Evolutionary conservation across 2,888 invertebrate species (phyloP), one percentile per base, ranked within the genome.

Genomic region (Monopis laevigella): DNA sequence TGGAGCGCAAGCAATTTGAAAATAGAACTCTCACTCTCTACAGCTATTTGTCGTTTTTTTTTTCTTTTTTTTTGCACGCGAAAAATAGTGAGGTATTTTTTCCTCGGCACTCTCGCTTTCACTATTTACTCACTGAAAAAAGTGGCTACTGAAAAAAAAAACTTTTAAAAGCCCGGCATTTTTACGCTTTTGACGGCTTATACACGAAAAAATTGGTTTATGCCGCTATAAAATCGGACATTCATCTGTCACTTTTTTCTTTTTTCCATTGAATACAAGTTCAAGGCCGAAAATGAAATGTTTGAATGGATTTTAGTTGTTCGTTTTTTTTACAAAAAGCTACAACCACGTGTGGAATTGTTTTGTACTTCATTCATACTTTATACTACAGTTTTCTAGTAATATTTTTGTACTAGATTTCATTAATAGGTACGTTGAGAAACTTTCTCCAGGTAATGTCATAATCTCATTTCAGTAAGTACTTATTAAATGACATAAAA

Each of bases 81-180:
- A 75, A 75, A 66, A 75, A 69, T 72, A 74, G 77, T 77, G 77
- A 70, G 69, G 71, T 65, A 64, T 70, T 74, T 73, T 67, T 68
- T 63, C 53, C 57, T 55, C 2, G 12, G n/a, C 29, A 12, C 14
- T 12, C 48, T 58, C 58, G 65, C 73, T 73, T 62, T 72, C 77
- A 55, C 60, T 66, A 62, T 68, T 67, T 59, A 67, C 65, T 67
- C 68, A 69, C 65, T 16, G 29, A 17, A 29, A 65, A 70, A 71
- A 65, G 68, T 16, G 39, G 13, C 73, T 71, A 77, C n/a, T n/a
- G n/a, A n/a, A n/a, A 78, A 73, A 75, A 72, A 74, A 66, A 74
- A 6, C 10, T 39, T 73, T 55, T 64, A 60, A 72, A 72, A 69
- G 62, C 54, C 61, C 62, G 59, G 60, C 58, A 54, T 63, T 57